Evolutionary conservation across 2,113 vertebrate species (phyloP).

Genomic region (Limanda limanda): DNA sequence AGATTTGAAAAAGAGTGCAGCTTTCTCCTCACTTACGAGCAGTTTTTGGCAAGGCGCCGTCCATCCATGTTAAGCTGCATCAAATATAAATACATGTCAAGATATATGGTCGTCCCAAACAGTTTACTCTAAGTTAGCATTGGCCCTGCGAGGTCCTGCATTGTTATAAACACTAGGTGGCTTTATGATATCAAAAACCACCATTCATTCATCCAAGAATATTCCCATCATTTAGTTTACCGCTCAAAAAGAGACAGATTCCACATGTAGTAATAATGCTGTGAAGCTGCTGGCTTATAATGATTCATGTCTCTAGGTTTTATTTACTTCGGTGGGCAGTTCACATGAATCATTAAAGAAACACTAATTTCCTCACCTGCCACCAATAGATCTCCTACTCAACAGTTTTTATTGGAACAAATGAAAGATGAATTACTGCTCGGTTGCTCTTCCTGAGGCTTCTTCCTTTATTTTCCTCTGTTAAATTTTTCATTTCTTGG

Average conservation of each 20-base stretch:
- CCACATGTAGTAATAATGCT: background rate
- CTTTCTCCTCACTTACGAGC: no score
- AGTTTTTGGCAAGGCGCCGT: no score
- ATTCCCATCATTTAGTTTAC: no score
- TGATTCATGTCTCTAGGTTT: background rate
- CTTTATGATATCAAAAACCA: no score
- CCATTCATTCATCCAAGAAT: no score
- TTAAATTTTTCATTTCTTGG: background rate
- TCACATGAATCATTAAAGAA: background rate
- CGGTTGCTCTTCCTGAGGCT: background rate
- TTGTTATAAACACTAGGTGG: no score
- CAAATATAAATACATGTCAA: no score
- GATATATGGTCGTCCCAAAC: no score
- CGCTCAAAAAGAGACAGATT: background rate
- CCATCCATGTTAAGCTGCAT: no score
- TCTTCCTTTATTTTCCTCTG: background rate
- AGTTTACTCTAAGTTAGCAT: no score
- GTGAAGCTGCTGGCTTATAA: background rate
- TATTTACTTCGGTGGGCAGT: background rate
- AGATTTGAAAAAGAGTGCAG: no score
- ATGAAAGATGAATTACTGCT: background rate
- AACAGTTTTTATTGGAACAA: background rate
- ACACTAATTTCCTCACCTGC: background rate
- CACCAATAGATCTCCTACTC: background rate
- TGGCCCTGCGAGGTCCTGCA: no score